Evolutionary conservation across 2,797 vertebrate species (phyloP).

Genomic region (Alfaro cultratus): DNA sequence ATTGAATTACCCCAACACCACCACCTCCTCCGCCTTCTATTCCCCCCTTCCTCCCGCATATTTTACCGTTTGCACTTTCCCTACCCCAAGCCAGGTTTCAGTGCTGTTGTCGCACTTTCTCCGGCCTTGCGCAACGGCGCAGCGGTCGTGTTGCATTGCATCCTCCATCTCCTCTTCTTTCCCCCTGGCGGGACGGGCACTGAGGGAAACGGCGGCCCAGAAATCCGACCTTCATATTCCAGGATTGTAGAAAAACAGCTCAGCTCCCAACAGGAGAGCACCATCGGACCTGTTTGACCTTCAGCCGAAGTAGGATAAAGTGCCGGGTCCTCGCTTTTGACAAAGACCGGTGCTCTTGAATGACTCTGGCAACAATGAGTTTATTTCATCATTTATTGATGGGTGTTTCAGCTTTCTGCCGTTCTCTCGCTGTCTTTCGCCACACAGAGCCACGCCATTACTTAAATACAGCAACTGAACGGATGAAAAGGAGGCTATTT

Average conservation of each 20-base stretch:
- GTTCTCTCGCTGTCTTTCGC: constrained; percentile 41
- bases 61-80: constrained; percentile 65
- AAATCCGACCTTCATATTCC: constrained; percentile 71
- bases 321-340: constrained; percentile 17
- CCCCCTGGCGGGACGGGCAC: constrained; percentile 65
- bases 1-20: constrained; percentile 67
- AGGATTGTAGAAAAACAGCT: constrained; percentile 57
- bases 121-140: constrained; percentile 61
- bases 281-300: constrained; percentile 58
- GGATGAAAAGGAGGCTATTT: neutral
- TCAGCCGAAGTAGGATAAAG: constrained; percentile 45
- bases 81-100: constrained; percentile 56
- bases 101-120: constrained; percentile 74
- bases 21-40: constrained; percentile 6
- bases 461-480: constrained; percentile 32
- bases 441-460: constrained; percentile 9
- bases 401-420: constrained; percentile 41
- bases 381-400: constrained; percentile 56
- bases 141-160: constrained; percentile 60
- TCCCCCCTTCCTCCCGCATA: constrained; percentile 2
- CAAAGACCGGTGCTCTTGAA: constrained; percentile 29
- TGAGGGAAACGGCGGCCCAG: constrained; percentile 69
- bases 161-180: constrained; percentile 62
- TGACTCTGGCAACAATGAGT: constrained; percentile 35
- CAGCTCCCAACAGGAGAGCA: constrained; percentile 36